Percentiles rank a stretch among this genome's conserved stretches.
These are phyloP conservation scores for Mellilla xanthometata DNA, from an alignment of 2,888 invertebrate species.

Conservation along the genomic window DNA sequence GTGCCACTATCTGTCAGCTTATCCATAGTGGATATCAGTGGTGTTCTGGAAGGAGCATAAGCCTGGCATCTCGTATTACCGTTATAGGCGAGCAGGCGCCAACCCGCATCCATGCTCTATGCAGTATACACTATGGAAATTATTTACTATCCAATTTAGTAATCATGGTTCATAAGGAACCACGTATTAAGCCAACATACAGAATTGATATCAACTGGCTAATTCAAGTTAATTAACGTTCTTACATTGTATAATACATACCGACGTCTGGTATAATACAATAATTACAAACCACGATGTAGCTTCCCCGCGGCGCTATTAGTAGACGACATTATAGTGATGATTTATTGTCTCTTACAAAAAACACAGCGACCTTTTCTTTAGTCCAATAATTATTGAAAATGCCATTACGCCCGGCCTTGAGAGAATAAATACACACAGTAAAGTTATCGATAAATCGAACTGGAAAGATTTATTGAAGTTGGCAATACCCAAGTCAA, in stretches of 20 bases:
- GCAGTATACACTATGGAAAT: constrained; percentile 34
- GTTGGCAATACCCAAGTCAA: constrained; percentile 2
- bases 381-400: not conserved
- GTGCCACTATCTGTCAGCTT: constrained; percentile 32
- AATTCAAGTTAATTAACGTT: constrained; percentile 8
- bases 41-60: constrained; percentile 55
- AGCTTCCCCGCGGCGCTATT: constrained; percentile 12
- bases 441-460: not conserved
- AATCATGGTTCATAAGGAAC: constrained; percentile 25
- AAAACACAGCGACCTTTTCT: not conserved
- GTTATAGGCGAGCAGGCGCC: constrained; percentile 73
- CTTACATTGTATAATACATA: not conserved
- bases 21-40: constrained; percentile 46
- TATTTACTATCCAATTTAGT: constrained; percentile 38
- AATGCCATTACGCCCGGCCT: not conserved
- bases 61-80: constrained; percentile 75
- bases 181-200: too few species aligned
- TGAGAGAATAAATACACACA: too few species aligned
- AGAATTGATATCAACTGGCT: not conserved
- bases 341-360: constrained; percentile 15
- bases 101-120: constrained; percentile 37
- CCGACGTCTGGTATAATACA: constrained; percentile 12
- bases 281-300: constrained; percentile 15
- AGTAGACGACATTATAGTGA: constrained; percentile 12
- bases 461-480: constrained; percentile 6